Evolutionary conservation across 2,113 vertebrate species (phyloP), one percentile per base, ranked within the genome.

Genomic region (Archilochus colubris): DNA sequence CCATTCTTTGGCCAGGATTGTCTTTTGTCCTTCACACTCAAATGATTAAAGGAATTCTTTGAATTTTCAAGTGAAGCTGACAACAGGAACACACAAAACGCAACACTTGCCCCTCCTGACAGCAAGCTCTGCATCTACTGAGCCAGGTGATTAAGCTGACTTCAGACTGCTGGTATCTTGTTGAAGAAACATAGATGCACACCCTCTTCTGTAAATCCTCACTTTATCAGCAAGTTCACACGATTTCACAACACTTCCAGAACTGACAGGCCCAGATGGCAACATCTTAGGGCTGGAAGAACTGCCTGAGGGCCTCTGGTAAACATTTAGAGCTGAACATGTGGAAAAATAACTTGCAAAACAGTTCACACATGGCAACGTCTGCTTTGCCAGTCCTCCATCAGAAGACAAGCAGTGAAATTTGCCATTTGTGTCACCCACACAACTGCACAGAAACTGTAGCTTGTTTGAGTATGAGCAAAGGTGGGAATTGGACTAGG

Each of bases 181-280:
- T 87, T 59, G 67, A 83, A 91, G 88, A 96, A 95, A 82, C 79
- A 68, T 43, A 95, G 89, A 88, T 95, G 72, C 67, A 57, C 77
- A 90, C 69, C 66, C 69, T 81, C 94, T 87, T 86, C 81, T 86
- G 64, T 79, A 94, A 95, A 63, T 72, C 95, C 79, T 95, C 24
- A 40, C 88, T 97, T 94, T 36, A 91, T 93, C 23, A 54, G 61
- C 0, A 20, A 95, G 86, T 72, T 96, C 95, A 62, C 69, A 80
- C 64, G 44, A 79, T 69, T 73, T 95, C 91, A 95, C 91, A 95
- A 92, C 68, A 87, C 69, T 82, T 95, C 90, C 91, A 23, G 2
- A 77, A 92, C 63, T 95, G 93, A 93, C 92, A 95, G 94, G 91
- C 53, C 72, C 79, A 96, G 96, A 93, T 96, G 90, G 89, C 91